Evolutionary conservation across 2,888 invertebrate genomes (phyloP).

Genomic region (Microplitis manilae): DNA sequence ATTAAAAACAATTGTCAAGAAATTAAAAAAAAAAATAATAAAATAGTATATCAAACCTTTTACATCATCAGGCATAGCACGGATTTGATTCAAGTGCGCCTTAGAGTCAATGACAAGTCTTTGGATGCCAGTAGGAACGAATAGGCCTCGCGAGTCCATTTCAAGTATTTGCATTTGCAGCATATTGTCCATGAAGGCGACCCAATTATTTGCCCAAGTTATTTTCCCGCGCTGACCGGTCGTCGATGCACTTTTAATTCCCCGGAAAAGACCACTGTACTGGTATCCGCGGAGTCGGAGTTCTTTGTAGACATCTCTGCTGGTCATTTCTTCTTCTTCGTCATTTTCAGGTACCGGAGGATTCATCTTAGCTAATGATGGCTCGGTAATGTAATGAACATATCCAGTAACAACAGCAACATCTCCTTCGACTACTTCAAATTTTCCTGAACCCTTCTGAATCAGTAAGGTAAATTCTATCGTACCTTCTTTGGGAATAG

Average conservation of each 20-base stretch:
- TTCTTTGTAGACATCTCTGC: conserved; percentile 60
- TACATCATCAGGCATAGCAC: conserved; percentile 53
- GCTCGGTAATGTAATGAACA: conserved; percentile 75
- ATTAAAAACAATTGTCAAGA: neutral
- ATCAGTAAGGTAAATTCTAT: conserved; percentile 75
- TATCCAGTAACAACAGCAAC: conserved; percentile 81
- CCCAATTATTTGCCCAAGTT: conserved; percentile 78
- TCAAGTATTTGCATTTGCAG: conserved; percentile 76
- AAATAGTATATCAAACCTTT: conserved; percentile 54
- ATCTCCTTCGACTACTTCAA: conserved; percentile 79
- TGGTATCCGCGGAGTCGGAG: conserved; percentile 74
- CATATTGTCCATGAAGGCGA: conserved; percentile 81
- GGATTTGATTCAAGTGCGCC: conserved; percentile 64
- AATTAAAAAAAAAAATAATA: neutral
- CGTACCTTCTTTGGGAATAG: conserved; percentile 78
- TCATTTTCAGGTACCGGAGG: conserved; percentile 17
- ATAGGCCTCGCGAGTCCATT: conserved; percentile 71
- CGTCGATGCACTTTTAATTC: conserved; percentile 72
- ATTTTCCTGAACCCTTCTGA: conserved; percentile 74
- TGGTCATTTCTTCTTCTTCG: conserved; percentile 49
- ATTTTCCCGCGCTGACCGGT: conserved; percentile 68
- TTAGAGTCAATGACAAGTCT: conserved; percentile 75
- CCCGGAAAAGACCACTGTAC: conserved; percentile 73
- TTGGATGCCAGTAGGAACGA: conserved; percentile 76
- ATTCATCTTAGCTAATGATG: conserved; percentile 60